A percentile compares a stretch with the other conserved stretches of the same genome.
phyloP scores from a whole-genome alignment of 1,140 invertebrate species.

The Sarcophaga bullata region DNA sequence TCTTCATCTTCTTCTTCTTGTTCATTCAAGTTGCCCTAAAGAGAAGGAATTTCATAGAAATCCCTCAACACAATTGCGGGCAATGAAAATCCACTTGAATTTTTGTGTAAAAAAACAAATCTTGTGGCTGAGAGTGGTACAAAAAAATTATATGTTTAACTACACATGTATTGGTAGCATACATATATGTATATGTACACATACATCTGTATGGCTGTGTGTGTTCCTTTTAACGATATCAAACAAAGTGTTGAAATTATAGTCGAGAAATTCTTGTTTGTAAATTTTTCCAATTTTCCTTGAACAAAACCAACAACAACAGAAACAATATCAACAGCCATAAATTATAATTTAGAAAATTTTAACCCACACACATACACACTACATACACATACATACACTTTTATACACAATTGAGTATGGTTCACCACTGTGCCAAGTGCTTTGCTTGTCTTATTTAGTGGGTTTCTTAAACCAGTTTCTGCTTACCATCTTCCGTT shows the following conservation, averaged over 20 bases:
- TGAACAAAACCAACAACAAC: background rate
- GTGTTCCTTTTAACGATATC: no score
- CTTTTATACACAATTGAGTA: background rate
- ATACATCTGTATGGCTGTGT: no score
- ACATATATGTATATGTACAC: no score
- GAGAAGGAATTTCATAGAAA: background rate
- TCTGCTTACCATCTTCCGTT: background rate
- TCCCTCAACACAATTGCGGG: background rate
- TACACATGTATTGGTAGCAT: no score
- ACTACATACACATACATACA: background rate
- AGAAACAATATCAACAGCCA: background rate
- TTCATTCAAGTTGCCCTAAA: no score
- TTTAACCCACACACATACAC: background rate
- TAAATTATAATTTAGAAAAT: conserved; percentile 39
- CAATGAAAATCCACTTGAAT: conserved; percentile 24
- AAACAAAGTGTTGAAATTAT: conserved; percentile 24
- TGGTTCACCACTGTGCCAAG: background rate
- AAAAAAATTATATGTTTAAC: no score
- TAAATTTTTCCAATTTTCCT: background rate
- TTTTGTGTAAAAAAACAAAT: background rate
- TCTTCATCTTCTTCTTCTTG: background rate
- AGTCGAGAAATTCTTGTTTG: background rate
- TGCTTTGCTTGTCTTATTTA: background rate
- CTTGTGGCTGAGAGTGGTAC: background rate
- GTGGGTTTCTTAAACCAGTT: background rate